phyloP scores from a whole-genome alignment of 2,113 vertebrate genomes.

The Aythya baeri region DNA sequence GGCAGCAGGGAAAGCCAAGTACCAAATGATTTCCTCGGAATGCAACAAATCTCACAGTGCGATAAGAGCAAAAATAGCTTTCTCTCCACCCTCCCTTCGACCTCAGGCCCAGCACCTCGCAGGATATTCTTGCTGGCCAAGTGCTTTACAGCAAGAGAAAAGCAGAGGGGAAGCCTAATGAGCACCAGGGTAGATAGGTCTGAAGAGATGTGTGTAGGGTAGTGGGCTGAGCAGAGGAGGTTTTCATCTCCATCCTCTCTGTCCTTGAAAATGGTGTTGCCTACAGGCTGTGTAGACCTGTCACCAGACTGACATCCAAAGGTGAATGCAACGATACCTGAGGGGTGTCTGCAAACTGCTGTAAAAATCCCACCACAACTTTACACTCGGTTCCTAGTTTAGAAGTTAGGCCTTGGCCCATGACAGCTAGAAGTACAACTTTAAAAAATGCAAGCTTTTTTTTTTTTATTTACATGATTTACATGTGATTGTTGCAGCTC shows the following conservation, averaged over 20 bases:
- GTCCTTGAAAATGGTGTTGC: neutral
- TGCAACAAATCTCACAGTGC: slow-evolving; percentile 15
- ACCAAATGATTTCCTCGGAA: slow-evolving; percentile 59
- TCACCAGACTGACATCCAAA: neutral
- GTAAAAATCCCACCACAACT: neutral
- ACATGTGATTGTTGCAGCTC: neutral
- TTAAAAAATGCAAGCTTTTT: neutral
- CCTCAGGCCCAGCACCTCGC: neutral
- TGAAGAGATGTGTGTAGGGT: rapidly evolving
- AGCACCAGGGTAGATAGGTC: neutral
- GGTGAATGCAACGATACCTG: neutral
- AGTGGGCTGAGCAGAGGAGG: neutral
- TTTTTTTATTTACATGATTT: neutral
- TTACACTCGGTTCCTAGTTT: neutral
- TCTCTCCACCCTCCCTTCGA: neutral
- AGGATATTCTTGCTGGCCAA: neutral
- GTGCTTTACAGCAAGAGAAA: neutral
- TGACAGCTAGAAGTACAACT: neutral
- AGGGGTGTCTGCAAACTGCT: neutral
- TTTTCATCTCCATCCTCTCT: neutral
- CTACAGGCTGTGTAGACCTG: neutral
- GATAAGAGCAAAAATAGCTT: slow-evolving; percentile 60
- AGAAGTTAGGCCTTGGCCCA: neutral
- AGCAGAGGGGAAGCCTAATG: neutral
- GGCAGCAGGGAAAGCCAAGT: slow-evolving; percentile 27